Conservation (phyloP, 2,797 vertebrate species). For the Hippopotamyrus pictus region DNA sequence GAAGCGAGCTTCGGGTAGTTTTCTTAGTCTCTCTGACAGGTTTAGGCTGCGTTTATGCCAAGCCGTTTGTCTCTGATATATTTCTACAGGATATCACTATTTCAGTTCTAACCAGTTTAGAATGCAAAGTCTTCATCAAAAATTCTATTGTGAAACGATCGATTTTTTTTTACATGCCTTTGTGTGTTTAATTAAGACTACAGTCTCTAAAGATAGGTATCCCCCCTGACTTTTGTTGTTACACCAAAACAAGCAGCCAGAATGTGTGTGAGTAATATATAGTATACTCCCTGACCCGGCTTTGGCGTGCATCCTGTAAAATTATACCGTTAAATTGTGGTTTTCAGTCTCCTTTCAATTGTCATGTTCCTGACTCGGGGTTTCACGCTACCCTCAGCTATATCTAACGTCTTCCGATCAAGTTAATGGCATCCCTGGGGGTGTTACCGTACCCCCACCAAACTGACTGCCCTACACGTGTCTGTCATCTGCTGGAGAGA, state of each 20-base stretch:
- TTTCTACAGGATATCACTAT: not conserved
- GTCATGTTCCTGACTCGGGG: not conserved
- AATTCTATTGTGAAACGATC: not conserved
- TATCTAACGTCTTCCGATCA: not conserved
- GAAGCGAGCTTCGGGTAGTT: not conserved
- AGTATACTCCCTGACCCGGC: not conserved
- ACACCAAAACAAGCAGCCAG: not conserved
- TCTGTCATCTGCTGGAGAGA: not conserved
- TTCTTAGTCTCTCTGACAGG: not conserved
- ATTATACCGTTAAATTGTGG: not conserved
- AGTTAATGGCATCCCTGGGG: not conserved
- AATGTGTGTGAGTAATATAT: not conserved
- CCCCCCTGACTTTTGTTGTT: not conserved
- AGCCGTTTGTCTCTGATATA: not conserved
- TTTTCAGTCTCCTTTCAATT: not conserved
- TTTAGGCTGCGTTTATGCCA: not conserved
- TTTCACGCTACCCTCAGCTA: not conserved
- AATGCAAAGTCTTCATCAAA: not conserved
- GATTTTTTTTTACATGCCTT: not conserved
- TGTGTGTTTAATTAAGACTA: not conserved
- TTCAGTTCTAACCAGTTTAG: not conserved
- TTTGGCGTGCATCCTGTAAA: not conserved
- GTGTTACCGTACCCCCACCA: not conserved
- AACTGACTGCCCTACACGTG: not conserved
- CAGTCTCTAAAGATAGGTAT: not conserved